These are phyloP conservation scores for Tangara arthus DNA, from an alignment of 2,797 vertebrate species.

Conservation along the genomic window DNA sequence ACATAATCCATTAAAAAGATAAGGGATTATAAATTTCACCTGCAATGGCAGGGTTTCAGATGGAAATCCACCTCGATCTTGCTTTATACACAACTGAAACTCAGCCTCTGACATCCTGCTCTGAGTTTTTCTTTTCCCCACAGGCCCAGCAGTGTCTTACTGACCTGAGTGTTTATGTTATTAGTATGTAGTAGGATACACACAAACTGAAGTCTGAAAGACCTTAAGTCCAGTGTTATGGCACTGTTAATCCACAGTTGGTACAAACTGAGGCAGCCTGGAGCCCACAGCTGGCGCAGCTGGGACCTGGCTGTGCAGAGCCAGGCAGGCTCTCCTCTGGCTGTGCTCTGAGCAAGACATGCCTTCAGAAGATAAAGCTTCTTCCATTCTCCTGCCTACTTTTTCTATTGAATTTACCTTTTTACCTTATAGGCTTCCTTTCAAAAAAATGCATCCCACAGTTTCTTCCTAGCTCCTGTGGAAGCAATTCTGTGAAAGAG, in stretches of 20 bases:
- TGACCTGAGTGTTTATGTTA: not conserved
- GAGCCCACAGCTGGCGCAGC: not conserved
- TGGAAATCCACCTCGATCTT: not conserved
- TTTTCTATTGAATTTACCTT: not conserved
- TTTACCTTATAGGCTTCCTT: not conserved
- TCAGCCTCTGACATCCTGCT: not conserved
- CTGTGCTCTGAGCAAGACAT: not conserved
- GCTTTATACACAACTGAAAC: not conserved
- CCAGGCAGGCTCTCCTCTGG: not conserved
- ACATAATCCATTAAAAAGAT: not conserved
- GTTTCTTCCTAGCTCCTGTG: not conserved
- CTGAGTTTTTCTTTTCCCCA: not conserved
- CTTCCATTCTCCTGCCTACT: not conserved
- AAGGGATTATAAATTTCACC: not conserved
- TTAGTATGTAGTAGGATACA: not conserved
- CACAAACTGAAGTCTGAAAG: not conserved
- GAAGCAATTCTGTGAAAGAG: not conserved
- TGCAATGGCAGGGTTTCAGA: not conserved
- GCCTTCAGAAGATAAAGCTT: not conserved
- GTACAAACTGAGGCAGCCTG: accelerated
- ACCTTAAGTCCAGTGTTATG: not conserved
- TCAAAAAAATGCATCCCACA: not conserved
- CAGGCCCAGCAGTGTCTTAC: not conserved
- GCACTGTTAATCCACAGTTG: accelerated
- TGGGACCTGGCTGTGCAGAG: not conserved